Base-by-base conservation (phyloP, 2,797 vertebrate species). In the Enteromius trimaculatus region DNA sequence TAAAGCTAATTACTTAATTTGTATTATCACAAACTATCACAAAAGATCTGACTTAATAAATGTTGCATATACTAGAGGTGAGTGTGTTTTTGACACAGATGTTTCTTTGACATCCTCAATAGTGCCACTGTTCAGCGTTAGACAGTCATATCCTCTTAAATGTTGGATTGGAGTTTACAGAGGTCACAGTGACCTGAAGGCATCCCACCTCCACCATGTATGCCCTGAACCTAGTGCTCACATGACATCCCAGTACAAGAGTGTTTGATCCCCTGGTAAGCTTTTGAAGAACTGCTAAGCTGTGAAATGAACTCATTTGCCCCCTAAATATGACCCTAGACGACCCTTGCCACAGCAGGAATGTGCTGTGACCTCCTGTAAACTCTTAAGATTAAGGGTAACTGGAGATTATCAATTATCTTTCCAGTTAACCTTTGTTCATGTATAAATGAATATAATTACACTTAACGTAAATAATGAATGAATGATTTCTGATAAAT, bases 181-280 rank as follows among this genome's bases (percentile, higher is more conserved):
- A 23, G 55, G 37, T 83, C 70, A 81, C 55, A 77, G 17, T 72
- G 34, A 44, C 17, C n/a, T 66, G 60, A 83, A 37, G 62, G 16
- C 7, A 16, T 53, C 39, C 69, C 14, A 47, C 23, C 47, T 42
- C 62, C 14, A 39, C 23, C 37, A 16, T 78, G 51, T 51, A 51
- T 75, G 70, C 26, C 39, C 13, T 68, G 42, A 47, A 81, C 60
- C 71, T 77, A 64, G 82, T 71, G 26, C 76, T 89, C 83, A 85
- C 88, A 84, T 87, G 86, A 89, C 74, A 19, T 39, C 49, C 64
- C 6, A 14, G 51, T 53, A n/a, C 74, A 10, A 23, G 47, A 55
- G 80, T 51, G 21, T 23, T 66, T 44, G 75, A 81, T 78, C 49
- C 80, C 66, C 74, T 62, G 21, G 4, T 53, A 34, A 44, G 19